These are phyloP conservation scores for Hemiprocne comata DNA, from an alignment of 2,113 vertebrate genomes.

Conservation along the genomic window DNA sequence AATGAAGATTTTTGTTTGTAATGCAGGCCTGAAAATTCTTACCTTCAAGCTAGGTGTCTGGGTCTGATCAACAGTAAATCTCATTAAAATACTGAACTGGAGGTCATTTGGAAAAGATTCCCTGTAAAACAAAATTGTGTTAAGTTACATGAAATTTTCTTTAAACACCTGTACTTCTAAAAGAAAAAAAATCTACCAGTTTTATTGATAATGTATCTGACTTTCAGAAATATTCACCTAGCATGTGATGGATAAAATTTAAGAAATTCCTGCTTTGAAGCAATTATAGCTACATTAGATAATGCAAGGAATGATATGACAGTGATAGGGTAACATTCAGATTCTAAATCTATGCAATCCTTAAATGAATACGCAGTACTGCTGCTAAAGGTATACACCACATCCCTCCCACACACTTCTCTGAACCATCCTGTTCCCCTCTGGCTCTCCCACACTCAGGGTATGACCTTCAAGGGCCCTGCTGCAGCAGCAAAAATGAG, in stretches of 20 bases:
- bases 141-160: background rate
- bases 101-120: conserved; percentile 97
- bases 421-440: background rate
- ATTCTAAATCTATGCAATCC: background rate
- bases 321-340: background rate
- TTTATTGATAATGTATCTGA: background rate
- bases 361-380: background rate
- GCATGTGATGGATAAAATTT: background rate
- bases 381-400: background rate
- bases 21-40: conserved; percentile 16
- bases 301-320: background rate
- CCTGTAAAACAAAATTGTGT: conserved; percentile 67
- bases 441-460: background rate
- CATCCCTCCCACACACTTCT: background rate
- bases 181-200: background rate
- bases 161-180: background rate
- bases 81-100: conserved; percentile 98
- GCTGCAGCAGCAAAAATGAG: background rate
- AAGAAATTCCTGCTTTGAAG: background rate
- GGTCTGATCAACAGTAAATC: conserved; percentile 98
- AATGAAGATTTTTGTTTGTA: background rate
- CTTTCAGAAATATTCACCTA: background rate
- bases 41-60: conserved; percentile 98
- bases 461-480: background rate
- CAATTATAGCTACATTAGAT: background rate